phyloP scores from a whole-genome alignment of 2,113 vertebrate genomes.

The Spea multiplicata region DNA sequence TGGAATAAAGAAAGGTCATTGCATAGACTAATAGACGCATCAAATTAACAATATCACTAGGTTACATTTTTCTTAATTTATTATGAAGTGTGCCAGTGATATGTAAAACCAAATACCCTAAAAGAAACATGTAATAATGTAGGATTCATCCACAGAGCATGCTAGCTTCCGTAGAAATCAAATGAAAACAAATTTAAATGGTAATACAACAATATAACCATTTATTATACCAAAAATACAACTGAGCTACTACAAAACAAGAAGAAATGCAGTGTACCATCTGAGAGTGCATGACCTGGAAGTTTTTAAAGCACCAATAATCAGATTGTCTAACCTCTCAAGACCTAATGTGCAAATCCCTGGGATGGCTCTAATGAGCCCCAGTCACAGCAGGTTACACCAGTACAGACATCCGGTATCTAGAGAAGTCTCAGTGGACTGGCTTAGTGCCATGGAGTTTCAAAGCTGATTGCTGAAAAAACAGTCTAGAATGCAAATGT shows the following conservation, averaged over 20 bases:
- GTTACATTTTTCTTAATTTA: too few species aligned
- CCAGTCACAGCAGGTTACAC: constrained; percentile 30
- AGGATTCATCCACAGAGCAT: too few species aligned
- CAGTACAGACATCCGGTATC: constrained; percentile 24
- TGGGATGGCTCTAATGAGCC: constrained; percentile 13
- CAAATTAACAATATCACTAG: too few species aligned
- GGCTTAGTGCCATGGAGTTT: constrained; percentile 23
- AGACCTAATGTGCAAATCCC: not conserved
- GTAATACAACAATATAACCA: not conserved
- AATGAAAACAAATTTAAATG: not conserved
- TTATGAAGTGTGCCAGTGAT: too few species aligned
- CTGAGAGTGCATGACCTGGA: constrained; percentile 15
- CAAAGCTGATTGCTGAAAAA: constrained; percentile 27
- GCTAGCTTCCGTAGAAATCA: not conserved
- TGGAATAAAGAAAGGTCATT: too few species aligned
- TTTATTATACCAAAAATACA: not conserved
- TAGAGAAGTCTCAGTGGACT: not conserved
- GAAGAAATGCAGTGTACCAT: not conserved
- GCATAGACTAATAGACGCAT: too few species aligned
- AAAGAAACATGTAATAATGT: too few species aligned
- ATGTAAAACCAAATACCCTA: too few species aligned
- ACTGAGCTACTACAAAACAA: not conserved
- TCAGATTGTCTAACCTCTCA: constrained; percentile 1
- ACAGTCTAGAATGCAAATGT: constrained; percentile 27
- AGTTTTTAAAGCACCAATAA: not conserved